These are phyloP conservation scores for Eleutherodactylus coqui DNA, from an alignment of 2,797 vertebrate species.

Conservation along the genomic window DNA sequence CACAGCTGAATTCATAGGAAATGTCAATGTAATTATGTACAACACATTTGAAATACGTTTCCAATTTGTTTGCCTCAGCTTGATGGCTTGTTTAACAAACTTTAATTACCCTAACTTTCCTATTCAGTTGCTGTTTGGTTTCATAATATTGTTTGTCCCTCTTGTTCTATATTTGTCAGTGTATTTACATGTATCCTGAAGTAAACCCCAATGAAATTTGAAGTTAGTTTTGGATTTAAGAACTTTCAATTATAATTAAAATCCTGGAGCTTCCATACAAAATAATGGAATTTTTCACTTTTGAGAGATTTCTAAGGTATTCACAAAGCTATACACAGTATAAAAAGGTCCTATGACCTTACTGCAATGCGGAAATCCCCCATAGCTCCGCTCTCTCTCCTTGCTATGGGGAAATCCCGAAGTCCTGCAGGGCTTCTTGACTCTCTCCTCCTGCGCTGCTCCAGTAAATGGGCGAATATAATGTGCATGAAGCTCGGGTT, in stretches of 20 bases:
- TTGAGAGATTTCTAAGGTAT: background rate
- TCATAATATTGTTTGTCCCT: background rate
- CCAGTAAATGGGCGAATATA: too few relatives aligned
- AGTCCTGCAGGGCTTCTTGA: too few relatives aligned
- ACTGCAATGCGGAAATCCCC: too few relatives aligned
- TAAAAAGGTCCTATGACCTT: too few relatives aligned
- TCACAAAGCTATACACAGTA: background rate
- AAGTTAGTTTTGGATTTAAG: background rate
- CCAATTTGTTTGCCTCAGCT: conserved; percentile 13
- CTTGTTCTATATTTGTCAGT: background rate
- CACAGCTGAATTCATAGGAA: conserved; percentile 21
- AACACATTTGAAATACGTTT: background rate
- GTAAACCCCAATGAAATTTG: background rate
- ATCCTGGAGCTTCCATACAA: background rate
- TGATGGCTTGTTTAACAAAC: conserved; percentile 14
- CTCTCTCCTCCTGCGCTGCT: too few relatives aligned
- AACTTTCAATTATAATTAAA: background rate
- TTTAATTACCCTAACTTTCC: conserved; percentile 32
- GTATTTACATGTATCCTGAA: background rate
- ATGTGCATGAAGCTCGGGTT: too few relatives aligned
- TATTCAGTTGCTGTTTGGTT: conserved; percentile 22
- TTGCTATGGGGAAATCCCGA: too few relatives aligned
- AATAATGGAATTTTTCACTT: background rate
- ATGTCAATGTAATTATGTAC: conserved; percentile 47
- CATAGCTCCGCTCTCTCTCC: too few relatives aligned